Percentiles rank a stretch among this genome's conserved stretches.
phyloP scores from a whole-genome alignment of 2,113 vertebrate genomes.

The Oenanthe melanoleuca region DNA sequence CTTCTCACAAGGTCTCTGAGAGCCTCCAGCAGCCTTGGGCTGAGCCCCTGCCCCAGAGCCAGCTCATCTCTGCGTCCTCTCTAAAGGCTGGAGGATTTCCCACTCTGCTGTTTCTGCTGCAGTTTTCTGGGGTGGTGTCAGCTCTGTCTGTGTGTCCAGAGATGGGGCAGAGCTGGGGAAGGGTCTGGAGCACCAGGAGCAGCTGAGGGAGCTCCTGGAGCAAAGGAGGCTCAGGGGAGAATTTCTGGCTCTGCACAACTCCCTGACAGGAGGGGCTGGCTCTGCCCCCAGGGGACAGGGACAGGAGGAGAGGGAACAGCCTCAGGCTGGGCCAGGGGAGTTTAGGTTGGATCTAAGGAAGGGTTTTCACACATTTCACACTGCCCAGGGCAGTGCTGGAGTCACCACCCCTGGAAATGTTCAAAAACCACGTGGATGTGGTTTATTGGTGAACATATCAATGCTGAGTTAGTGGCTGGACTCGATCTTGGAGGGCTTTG shows the following conservation, averaged over 20 bases:
- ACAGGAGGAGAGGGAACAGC: fast-evolving
- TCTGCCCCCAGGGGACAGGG: not conserved
- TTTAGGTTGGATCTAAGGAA: not conserved
- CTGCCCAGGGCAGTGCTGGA: not conserved
- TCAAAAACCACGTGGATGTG: fast-evolving
- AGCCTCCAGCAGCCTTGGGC: not conserved
- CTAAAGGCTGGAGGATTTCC: not conserved
- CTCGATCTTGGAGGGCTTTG: not conserved
- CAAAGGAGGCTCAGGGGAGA: not conserved
- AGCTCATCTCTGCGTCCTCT: not conserved
- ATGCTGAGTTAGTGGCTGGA: not conserved
- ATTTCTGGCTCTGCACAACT: not conserved
- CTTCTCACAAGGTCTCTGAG: not conserved
- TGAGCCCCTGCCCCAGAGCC: not conserved
- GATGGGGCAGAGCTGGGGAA: not conserved
- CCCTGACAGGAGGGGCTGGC: not conserved
- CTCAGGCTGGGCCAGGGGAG: fast-evolving
- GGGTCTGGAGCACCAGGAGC: not conserved
- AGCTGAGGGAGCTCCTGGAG: not conserved
- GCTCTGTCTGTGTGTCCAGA: not conserved
- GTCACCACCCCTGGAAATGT: not conserved
- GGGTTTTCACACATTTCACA: not conserved
- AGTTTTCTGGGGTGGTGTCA: not conserved
- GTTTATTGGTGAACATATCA: not conserved
- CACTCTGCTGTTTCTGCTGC: not conserved